Evolutionary conservation across 2,797 vertebrate species (phyloP).

Genomic region (Lates japonicus): DNA sequence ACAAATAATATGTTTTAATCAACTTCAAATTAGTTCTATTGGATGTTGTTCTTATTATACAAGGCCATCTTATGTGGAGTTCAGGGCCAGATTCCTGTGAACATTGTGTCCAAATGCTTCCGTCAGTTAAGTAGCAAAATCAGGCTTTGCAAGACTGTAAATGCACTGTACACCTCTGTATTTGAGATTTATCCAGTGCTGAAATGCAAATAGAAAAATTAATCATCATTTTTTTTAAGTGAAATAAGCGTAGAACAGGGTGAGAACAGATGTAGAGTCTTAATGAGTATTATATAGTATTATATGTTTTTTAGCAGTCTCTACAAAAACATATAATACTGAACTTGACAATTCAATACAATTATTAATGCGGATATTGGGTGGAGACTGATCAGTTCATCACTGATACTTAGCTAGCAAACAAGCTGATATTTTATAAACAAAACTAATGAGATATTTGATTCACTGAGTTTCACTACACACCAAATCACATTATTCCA

Average conservation of each 20-base stretch:
- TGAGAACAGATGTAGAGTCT: neutral
- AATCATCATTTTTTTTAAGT: neutral
- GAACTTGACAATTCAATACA: neutral
- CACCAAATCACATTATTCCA: neutral
- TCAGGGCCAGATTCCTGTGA: constrained; percentile 18
- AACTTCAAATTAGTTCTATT: accelerated
- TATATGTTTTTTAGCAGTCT: too few relatives aligned
- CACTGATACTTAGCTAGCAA: neutral
- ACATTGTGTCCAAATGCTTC: constrained; percentile 7
- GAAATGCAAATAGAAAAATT: neutral
- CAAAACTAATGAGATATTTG: neutral
- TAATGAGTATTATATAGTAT: too few relatives aligned
- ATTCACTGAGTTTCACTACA: neutral
- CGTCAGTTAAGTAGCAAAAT: neutral
- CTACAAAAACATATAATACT: too few relatives aligned
- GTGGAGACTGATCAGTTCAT: neutral
- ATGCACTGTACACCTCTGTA: neutral
- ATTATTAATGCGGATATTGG: neutral
- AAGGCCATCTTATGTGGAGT: neutral
- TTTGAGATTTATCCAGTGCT: neutral
- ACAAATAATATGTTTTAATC: neutral
- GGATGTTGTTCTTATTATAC: neutral
- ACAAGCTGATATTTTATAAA: neutral
- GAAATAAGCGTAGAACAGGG: neutral
- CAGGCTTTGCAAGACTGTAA: neutral